phyloP scores from a whole-genome alignment of 2,888 invertebrate species.

The Aricia artaxerxes region DNA sequence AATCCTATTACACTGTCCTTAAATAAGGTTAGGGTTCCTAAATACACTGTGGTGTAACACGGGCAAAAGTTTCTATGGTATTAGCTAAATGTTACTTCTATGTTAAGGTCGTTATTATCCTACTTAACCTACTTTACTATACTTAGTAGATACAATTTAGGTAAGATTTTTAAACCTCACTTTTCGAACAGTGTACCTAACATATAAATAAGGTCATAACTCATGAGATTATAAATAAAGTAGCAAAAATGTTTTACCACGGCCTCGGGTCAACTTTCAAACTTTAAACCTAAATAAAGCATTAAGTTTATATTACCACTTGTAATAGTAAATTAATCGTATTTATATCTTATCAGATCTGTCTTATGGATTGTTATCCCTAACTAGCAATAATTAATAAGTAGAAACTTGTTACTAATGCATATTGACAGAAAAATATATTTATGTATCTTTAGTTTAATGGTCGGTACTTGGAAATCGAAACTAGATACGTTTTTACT shows the following conservation, averaged over 20 bases:
- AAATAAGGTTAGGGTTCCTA: no score
- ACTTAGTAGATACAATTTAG: no score
- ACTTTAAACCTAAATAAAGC: not conserved
- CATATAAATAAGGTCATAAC: not conserved
- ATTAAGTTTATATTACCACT: not conserved
- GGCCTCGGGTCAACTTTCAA: not conserved
- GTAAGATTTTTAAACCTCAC: not conserved
- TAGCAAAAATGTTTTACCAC: not conserved
- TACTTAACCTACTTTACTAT: no score
- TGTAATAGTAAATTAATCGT: not conserved
- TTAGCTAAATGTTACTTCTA: no score
- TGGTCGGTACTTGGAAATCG: not conserved
- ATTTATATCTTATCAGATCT: not conserved
- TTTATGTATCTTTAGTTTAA: not conserved
- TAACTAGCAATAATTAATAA: not conserved
- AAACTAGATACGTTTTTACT: constrained; percentile 9
- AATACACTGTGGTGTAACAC: no score
- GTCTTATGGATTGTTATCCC: not conserved
- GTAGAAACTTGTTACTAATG: not conserved
- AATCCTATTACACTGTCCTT: no score
- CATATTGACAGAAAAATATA: not conserved
- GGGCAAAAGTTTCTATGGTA: no score
- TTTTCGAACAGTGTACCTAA: not conserved
- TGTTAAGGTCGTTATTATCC: no score
- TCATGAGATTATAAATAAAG: not conserved